Base-by-base conservation (phyloP, 2,888 invertebrate genomes). In the Argyresthia albistria region DNA sequence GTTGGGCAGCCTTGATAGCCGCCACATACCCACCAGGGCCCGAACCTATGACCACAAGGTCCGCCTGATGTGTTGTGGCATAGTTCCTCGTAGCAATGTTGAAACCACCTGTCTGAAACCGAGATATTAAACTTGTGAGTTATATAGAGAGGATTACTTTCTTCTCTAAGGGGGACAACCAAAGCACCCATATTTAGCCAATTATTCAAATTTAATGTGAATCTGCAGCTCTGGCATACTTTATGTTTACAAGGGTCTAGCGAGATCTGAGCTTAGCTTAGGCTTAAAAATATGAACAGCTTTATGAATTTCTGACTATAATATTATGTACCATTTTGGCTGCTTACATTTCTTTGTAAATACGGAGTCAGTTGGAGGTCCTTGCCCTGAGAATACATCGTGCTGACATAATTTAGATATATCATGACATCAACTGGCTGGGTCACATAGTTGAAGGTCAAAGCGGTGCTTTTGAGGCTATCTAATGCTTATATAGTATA, bases 1-100 rank as follows among this genome's bases (percentile, higher is more conserved):
- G 89, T 78, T 99, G 99, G 42, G 99, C 95, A 53, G 99, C 98
- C 90, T 99, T 99, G 64, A 99, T 99, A 25, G 99, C 94, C 55
- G 99, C 99, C 51, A 99, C 99, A 90, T 99, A 99, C 57, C 99
- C 99, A 59, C 99, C 99, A 60, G 99, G 99, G 55, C 99, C 99
- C 48, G 97, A 93, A 37, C 99, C 99, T 67, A 99, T 98, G 4
- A 99, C 98, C 46, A 98, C 97, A 61, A 99, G 72, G 81, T 99
- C 99, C 25, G 95, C 95, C 65, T 97, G 96, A 71, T 93, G 90
- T 52, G 91, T 89, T 49, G 91, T 89, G 6, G 95, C 91, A 73
- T 94, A 96, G 54, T 88, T 86, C 58, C 93, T 89, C 47, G 80
- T 71, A 54, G 72, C 65, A 59, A 79, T 67, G 56, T 71, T 67